Evolutionary conservation across 2,113 vertebrate species (phyloP), one percentile per base, ranked within the genome.

Genomic region (Nothocercus nigrocapillus): DNA sequence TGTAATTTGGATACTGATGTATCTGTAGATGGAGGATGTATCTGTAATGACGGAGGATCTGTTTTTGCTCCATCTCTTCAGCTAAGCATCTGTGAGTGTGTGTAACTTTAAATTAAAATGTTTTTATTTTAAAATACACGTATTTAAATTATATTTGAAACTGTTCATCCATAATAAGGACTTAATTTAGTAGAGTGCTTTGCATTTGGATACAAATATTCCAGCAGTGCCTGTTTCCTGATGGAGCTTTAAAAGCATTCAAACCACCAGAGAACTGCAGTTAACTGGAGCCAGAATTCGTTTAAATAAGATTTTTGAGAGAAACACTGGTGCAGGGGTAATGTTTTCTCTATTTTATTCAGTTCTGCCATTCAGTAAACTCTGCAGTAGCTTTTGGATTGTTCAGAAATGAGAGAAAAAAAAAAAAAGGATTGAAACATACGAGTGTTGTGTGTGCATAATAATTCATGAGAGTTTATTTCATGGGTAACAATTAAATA

Each of bases 211-310:
- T 89, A 66, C 84, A 92, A 87, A 91, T 91, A 79, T n/a, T 92
- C 67, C 47, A 68, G 53, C 58, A 69, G 16, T 45, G 62, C 68
- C 51, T 94, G 44, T 66, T 89, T 94, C 36, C 67, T 92, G 90
- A 89, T 87, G 87, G 94, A 94, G 89, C 84, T 94, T 95, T 95
- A 73, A 95, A 93, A 95, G 86, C 56, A 5, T 84, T 85, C 62
- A 95, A 87, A 91, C 87, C 95, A 89, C 94, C 40, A 92, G 95
- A 95, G 84, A 62, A 69, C 81, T 79, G 70, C 74, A 68, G 91
- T 91, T 92, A 91, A 79, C 87, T 76, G 82, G 27, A 92, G 63
- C 78, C 58, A 80, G 95, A 79, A 76, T 92, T 93, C 81, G 62
- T 89, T 96, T 91, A 94, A 93, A 85, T 70, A 40, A 58, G 17